Percentiles rank a stretch among this genome's conserved stretches.
Evolutionary conservation across 2,797 vertebrate genomes (phyloP).

Genomic region (Calcarius lapponicus): DNA sequence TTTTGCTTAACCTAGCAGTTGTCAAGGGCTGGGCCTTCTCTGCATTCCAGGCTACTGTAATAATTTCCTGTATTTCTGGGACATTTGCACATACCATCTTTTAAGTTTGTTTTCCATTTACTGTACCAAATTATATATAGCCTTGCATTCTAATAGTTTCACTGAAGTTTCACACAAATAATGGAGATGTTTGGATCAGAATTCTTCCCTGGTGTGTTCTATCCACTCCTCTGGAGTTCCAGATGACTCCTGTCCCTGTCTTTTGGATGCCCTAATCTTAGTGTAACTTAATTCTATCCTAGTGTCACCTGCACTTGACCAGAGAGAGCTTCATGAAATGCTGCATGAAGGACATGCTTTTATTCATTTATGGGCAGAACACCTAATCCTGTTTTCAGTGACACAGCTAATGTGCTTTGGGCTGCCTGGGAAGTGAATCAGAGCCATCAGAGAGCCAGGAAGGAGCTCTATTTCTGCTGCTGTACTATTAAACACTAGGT

Average conservation of each 20-base stretch:
- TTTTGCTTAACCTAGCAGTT: not conserved
- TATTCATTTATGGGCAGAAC: not conserved
- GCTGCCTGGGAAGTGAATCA: not conserved
- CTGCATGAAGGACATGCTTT: not conserved
- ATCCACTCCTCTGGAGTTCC: not conserved
- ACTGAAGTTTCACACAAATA: not conserved
- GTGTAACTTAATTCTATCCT: not conserved
- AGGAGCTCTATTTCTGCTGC: not conserved
- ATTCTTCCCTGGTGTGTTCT: not conserved
- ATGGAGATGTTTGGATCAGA: not conserved
- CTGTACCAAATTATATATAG: not conserved
- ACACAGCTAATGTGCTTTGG: not conserved
- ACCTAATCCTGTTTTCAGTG: conserved; percentile 16
- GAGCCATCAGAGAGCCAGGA: not conserved
- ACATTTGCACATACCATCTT: not conserved
- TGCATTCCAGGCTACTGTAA: not conserved
- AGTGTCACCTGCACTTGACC: not conserved
- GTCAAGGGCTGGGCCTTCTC: not conserved
- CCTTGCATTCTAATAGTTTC: not conserved
- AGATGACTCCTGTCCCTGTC: not conserved
- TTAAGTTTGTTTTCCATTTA: not conserved
- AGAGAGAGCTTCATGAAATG: not conserved
- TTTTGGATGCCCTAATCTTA: not conserved
- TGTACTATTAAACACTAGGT: not conserved
- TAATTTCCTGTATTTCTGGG: not conserved